Percentiles rank a stretch among this genome's conserved stretches.
Evolutionary conservation across 2,888 invertebrate species (phyloP).

Genomic region (Cerceris ruficornis): DNA sequence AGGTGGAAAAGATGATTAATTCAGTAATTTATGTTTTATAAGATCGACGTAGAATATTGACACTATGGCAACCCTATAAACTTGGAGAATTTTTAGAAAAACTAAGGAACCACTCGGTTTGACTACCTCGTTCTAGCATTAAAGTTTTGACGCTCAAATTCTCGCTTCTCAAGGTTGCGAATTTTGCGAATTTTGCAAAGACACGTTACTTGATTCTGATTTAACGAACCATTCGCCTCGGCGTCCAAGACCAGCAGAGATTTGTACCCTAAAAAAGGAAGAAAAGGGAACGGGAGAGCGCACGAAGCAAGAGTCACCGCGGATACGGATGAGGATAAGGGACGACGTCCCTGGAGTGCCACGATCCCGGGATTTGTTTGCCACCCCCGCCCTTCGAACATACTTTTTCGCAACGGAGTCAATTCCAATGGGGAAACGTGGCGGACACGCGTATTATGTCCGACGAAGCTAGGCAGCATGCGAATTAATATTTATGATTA

Average conservation of each 20-base stretch:
- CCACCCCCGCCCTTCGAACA: conserved; percentile 64
- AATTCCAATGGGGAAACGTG: conserved; percentile 53
- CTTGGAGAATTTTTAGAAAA: no score
- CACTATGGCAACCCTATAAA: no score
- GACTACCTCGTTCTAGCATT: no score
- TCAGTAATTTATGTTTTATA: no score
- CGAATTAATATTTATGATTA: conserved; percentile 64
- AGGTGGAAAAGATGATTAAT: no score
- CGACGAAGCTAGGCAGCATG: conserved; percentile 38
- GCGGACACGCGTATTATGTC: conserved; percentile 41
- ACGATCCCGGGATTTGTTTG: conserved; percentile 75
- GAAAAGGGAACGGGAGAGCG: conserved; percentile 30
- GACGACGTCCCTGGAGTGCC: conserved; percentile 70
- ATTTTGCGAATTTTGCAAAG: no score
- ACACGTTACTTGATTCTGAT: no score
- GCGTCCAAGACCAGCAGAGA: conserved; percentile 29
- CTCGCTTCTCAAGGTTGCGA: no score
- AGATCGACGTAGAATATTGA: no score
- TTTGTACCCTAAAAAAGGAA: conserved; percentile 25
- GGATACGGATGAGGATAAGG: conserved; percentile 54
- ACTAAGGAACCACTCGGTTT: no score
- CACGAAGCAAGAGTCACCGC: conserved; percentile 49
- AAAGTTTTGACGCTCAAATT: no score
- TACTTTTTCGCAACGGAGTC: conserved; percentile 68
- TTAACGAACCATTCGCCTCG: conserved; percentile 64